Base-by-base conservation (phyloP, 2,113 vertebrate species). In the Erpornis zantholeuca region DNA sequence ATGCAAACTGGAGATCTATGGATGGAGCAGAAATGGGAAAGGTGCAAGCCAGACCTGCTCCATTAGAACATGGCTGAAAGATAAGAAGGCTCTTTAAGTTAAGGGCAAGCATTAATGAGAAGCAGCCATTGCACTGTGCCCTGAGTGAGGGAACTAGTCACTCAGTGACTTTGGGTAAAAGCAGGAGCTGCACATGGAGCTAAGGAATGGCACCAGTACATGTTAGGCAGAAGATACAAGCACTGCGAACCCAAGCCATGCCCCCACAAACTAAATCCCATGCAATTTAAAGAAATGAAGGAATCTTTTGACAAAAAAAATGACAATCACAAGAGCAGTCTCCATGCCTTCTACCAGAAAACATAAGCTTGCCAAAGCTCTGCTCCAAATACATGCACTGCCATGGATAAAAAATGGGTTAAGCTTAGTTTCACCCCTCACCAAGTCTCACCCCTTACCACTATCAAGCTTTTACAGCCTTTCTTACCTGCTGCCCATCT, bases 21-120 rank as follows among this genome's bases (percentile, higher is more conserved):
- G 82, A 88, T 84, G 93, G 50, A 93, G 89, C 87, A 60, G 87
- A 93, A 86, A 90, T 71, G 94, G 96, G 69, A 90, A 85, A 96
- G 47, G 92, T 79, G 31, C 61, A 96, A 98, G 98, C 94, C 89
- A 96, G 49, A 87, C 83, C 90, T 82, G 79, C 78, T 95, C 82
- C 85, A 18, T 89, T 73, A 56, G 50, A 88, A 82, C 72, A 86
- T 5, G 65, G 94, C 96, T 93, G 90, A 82, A 92, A 31, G 73
- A 93, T 27, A 94, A 96, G 85, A 91, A 92, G 42, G 88, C 79
- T 90, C n/a, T 88, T 88, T 52, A 86, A 83, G 83, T 92, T 47
- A 94, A 68, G 85, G 92, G 50, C 75, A 90, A 91, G 82, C 42
- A 3, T 21, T 77, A 76, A 73, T 0, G 2, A 82, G 70, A 68